A percentile compares a stretch with the other conserved stretches of the same genome.
phyloP scores from a whole-genome alignment of 2,888 invertebrate genomes.

The Thymelicus acteon region DNA sequence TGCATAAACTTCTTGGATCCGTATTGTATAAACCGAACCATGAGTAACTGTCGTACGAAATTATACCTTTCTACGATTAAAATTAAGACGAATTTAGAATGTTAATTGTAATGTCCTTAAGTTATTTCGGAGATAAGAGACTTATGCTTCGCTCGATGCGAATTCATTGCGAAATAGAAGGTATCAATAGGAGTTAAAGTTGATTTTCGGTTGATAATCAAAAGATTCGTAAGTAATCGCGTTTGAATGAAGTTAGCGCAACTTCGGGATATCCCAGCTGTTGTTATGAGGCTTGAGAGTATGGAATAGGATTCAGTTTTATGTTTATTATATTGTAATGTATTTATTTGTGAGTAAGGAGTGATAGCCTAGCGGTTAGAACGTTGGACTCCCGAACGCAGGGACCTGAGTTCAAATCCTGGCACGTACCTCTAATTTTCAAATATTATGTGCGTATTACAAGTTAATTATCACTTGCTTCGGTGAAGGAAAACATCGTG shows the following conservation, averaged over 20 bases:
- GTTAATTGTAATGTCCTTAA: background rate
- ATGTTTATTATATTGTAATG: too few relatives aligned
- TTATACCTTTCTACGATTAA: conserved; percentile 14
- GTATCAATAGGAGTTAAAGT: conserved; percentile 43
- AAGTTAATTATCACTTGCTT: too few relatives aligned
- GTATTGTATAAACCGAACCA: conserved; percentile 57
- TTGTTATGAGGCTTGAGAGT: conserved; percentile 51
- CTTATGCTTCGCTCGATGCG: background rate
- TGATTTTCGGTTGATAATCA: conserved; percentile 45
- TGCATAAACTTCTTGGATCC: conserved; percentile 77
- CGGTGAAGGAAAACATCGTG: too few relatives aligned
- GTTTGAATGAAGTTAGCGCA: conserved; percentile 76
- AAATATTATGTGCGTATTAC: too few relatives aligned
- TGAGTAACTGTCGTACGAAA: conserved; percentile 32
- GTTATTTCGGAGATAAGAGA: background rate
- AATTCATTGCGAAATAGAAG: conserved; percentile 16
- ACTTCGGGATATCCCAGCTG: conserved; percentile 77
- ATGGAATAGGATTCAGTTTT: conserved; percentile 54
- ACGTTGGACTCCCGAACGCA: too few relatives aligned
- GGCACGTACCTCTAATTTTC: too few relatives aligned
- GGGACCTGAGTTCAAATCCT: too few relatives aligned
- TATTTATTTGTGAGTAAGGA: too few relatives aligned
- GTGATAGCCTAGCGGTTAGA: too few relatives aligned
- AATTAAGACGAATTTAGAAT: conserved; percentile 44
- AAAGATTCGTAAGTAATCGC: conserved; percentile 48